Evolutionary conservation across 2,888 invertebrate genomes (phyloP), one percentile per base, ranked within the genome.

Genomic region (Tiphia femorata): DNA sequence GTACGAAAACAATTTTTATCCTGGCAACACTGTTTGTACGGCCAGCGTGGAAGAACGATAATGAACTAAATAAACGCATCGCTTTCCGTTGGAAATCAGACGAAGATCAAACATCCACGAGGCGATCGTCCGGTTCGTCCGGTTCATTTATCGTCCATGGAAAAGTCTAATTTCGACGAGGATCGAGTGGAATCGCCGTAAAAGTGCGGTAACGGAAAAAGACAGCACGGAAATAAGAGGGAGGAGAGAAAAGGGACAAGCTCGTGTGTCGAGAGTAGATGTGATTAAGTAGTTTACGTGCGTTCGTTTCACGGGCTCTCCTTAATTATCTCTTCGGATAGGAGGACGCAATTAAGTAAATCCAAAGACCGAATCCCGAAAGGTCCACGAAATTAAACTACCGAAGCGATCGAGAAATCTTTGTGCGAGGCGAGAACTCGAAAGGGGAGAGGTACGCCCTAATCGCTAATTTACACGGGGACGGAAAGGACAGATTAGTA

Each of bases 331-430:
- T 41, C 30, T 25, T 19, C 33, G 27, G 37, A 46, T 52, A 57
- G 57, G 50, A 19, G 54, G 62, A 55, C 62, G 54, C n/a, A n/a
- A 66, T 71, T 68, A 71, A 64, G 47, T 55, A 50, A 62, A 64
- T 68, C 62, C 47, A 55, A 62, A 51, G 59, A 44, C 47, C 46
- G 17, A 55, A 40, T 37, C 33, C 12, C 12, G 33, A 43, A 38
- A 49, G 35, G 35, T 21, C 44, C 54, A 46, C 41, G 57, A 57
- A 65, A 59, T 66, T 64, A 66, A 70, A 57, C 53, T 52, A 49
- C 54, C 38, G 49, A n/a, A n/a, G n/a, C 43, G 30, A 25, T 47
- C 27, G 20, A 41, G 37, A 33, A 44, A 29, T 21, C 40, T 33
- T n/a, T n/a, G n/a, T n/a, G n/a, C n/a, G n/a, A n/a, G n/a, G n/a